phyloP scores from a whole-genome alignment of 2,113 vertebrate species.

The Seriola rivoliana region DNA sequence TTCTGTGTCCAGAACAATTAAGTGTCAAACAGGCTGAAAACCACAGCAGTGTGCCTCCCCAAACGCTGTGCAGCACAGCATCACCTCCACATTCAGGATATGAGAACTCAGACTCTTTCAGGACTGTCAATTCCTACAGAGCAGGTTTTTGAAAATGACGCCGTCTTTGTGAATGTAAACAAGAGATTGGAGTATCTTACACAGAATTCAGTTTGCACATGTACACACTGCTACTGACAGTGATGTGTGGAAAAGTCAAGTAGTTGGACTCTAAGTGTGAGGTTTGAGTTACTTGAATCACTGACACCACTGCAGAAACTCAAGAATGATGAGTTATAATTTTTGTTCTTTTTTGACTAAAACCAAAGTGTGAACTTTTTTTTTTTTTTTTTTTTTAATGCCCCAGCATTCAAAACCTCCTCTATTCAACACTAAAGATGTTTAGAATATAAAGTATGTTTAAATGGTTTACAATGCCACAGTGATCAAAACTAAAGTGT shows the following conservation, averaged over 20 bases:
- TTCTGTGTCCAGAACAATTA: neutral
- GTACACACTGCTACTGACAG: neutral
- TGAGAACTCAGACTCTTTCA: neutral
- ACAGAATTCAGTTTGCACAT: slow-evolving; percentile 8
- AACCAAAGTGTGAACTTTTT: slow-evolving; percentile 19
- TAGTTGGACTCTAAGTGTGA: neutral
- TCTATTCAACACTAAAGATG: neutral
- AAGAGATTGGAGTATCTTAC: neutral
- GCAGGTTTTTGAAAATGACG: neutral
- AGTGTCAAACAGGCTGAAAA: neutral
- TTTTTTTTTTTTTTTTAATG: neutral
- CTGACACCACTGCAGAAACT: slow-evolving; percentile 4
- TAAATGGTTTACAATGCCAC: neutral
- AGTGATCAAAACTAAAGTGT: neutral
- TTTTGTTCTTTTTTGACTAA: neutral
- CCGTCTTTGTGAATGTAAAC: slow-evolving; percentile 8
- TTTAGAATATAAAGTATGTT: neutral
- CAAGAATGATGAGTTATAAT: neutral
- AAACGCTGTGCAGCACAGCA: neutral
- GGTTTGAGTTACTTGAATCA: slow-evolving; percentile 13
- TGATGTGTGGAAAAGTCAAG: neutral
- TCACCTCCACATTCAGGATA: neutral
- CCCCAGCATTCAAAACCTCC: neutral
- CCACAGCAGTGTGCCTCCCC: neutral
- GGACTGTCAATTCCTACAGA: neutral